Evolutionary conservation across 2,888 invertebrate species (phyloP).

Genomic region (Dynastes grantii): DNA sequence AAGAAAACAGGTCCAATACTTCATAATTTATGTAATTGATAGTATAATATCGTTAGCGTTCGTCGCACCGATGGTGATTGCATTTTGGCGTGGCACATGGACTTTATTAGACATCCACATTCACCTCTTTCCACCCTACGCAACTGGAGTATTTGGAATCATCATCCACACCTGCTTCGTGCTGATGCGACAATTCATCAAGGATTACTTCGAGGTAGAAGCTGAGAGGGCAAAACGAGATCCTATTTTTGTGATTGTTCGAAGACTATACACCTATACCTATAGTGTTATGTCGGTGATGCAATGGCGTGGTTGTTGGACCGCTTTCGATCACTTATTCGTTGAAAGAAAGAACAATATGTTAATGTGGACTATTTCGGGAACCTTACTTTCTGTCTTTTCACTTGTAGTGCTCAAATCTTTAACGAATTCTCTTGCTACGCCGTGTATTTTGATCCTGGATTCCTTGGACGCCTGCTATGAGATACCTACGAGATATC

Average conservation of each 20-base stretch:
- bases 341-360: constrained; percentile 56
- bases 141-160: constrained; percentile 73
- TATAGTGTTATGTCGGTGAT: constrained; percentile 72
- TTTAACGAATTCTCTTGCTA: constrained; percentile 73
- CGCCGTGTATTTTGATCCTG: constrained; percentile 75
- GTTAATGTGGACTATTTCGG: constrained; percentile 13
- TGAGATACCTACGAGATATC: constrained; percentile 75
- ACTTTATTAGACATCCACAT: constrained; percentile 70
- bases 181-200: constrained; percentile 71
- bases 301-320: constrained; percentile 75
- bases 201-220: constrained; percentile 59
- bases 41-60: constrained; percentile 68
- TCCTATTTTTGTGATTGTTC: constrained; percentile 27
- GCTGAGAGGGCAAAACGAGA: constrained; percentile 45
- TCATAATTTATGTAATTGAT: constrained; percentile 67
- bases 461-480: constrained; percentile 75
- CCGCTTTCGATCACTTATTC: constrained; percentile 63
- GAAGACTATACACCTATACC: constrained; percentile 70
- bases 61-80: constrained; percentile 72
- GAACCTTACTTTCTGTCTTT: constrained; percentile 54
- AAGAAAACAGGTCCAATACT: constrained; percentile 33
- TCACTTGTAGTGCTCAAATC: constrained; percentile 67
- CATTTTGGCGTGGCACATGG: constrained; percentile 75
- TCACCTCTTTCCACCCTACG: constrained; percentile 72
- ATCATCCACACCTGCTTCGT: constrained; percentile 75